Conservation (phyloP, 2,797 vertebrate genomes). For the Microctenopoma steveboyesi region DNA sequence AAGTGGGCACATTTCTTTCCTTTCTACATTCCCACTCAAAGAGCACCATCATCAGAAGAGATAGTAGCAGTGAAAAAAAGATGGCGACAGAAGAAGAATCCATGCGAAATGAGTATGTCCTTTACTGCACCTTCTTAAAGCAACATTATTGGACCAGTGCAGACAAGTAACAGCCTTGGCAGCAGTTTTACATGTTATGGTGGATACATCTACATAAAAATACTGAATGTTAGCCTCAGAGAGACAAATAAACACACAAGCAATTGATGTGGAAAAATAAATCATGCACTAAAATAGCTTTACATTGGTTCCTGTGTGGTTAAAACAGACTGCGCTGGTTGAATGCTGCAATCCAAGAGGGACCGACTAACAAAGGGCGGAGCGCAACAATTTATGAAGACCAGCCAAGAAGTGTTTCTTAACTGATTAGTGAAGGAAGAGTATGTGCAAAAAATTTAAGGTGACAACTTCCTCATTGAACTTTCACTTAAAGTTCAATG, state of each 20-base stretch:
- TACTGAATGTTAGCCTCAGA: constrained; percentile 3
- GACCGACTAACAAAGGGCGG: constrained; percentile 5
- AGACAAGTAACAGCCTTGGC: neutral
- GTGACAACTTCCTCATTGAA: constrained; percentile 37
- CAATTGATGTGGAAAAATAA: constrained; percentile 15
- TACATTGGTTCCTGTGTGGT: constrained; percentile 12
- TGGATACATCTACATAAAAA: neutral
- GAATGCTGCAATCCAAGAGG: constrained; percentile 12
- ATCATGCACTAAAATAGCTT: constrained; percentile 11
- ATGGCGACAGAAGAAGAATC: neutral
- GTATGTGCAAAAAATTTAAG: constrained; percentile 24
- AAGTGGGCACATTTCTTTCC: too few relatives aligned
- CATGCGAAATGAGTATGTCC: constrained; percentile 3
- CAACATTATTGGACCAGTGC: neutral
- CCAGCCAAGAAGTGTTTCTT: constrained; percentile 19
- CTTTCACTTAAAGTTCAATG: constrained; percentile 25
- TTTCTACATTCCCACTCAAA: too few relatives aligned
- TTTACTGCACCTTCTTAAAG: constrained; percentile 18
- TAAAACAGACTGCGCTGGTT: constrained; percentile 21
- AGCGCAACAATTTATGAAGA: constrained; percentile 3
- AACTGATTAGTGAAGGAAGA: constrained; percentile 35
- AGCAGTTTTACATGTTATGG: constrained; percentile 1
- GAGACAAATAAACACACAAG: constrained; percentile 1
- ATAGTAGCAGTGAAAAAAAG: neutral
- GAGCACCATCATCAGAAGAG: too few relatives aligned